Percentiles rank a stretch among this genome's conserved stretches.
Evolutionary conservation across 2,113 vertebrate species (phyloP).

Genomic region (Lontra canadensis): DNA sequence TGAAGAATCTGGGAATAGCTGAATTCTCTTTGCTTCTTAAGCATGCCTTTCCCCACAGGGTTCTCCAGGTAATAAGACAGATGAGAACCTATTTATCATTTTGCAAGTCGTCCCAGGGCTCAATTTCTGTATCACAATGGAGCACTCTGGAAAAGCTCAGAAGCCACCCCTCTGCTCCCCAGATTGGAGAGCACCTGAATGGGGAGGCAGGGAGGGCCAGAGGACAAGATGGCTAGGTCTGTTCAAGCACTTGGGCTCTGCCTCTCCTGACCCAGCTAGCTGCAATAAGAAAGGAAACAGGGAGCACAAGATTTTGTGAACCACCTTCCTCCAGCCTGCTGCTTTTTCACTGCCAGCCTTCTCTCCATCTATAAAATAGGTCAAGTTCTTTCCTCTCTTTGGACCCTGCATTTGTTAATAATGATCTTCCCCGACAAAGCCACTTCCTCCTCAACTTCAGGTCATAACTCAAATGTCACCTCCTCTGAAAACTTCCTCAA

Average conservation of each 20-base stretch:
- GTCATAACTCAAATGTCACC: neutral
- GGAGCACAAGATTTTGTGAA: neutral
- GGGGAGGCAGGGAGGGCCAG: neutral
- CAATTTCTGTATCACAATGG: neutral
- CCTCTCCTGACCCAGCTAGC: neutral
- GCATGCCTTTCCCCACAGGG: neutral
- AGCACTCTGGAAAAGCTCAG: neutral
- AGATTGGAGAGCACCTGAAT: neutral
- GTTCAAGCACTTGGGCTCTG: neutral
- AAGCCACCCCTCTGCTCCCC: neutral
- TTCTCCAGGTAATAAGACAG: neutral
- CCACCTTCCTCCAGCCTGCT: neutral
- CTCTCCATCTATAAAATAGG: neutral
- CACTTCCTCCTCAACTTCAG: neutral
- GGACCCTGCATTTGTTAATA: neutral
- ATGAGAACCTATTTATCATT: neutral
- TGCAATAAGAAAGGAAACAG: neutral
- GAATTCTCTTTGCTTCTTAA: constrained; percentile 10
- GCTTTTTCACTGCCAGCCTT: neutral
- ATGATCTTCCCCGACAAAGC: neutral
- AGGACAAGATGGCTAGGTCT: neutral
- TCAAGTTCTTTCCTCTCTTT: neutral
- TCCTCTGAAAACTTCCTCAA: neutral
- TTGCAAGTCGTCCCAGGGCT: neutral
- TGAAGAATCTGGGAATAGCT: neutral